Evolutionary conservation across 2,888 invertebrate species (phyloP), one percentile per base, ranked within the genome.

Genomic region (Rosalia funebris): DNA sequence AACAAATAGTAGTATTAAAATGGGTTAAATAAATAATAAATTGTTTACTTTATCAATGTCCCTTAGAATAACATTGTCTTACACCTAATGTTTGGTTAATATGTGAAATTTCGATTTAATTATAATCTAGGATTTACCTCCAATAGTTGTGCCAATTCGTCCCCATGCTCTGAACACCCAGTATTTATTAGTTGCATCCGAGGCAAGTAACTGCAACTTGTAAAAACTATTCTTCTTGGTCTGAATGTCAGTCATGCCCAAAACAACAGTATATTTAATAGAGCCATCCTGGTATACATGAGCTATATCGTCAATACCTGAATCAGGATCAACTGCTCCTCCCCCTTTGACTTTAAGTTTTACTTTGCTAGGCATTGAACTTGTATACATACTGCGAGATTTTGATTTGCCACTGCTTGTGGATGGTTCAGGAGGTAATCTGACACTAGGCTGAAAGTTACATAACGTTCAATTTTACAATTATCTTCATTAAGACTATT

Each of bases 71-170:
- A n/a, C n/a, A n/a, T n/a, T n/a, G n/a, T n/a, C n/a, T n/a, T n/a
- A n/a, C n/a, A n/a, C n/a, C n/a, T n/a, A n/a, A n/a, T n/a, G n/a
- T n/a, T n/a, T n/a, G n/a, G n/a, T n/a, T n/a, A n/a, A n/a, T n/a
- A n/a, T n/a, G n/a, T n/a, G n/a, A n/a, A n/a, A n/a, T n/a, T n/a
- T n/a, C n/a, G n/a, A n/a, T n/a, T n/a, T n/a, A n/a, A n/a, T n/a
- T n/a, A n/a, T n/a, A n/a, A n/a, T n/a, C n/a, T n/a, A n/a, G n/a
- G n/a, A 56, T 34, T 62, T 85, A 11, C 87, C 87, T 2, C 98
- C 98, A 71, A 96, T 93, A 0, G 90, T 91, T 0, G 98, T 99
- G 2, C 98, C 98, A 69, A 98, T 96, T 59, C 98, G 88, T 9
- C 99, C 99, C 98, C 98, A 99, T 0, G 95, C 86, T 11, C 96